phyloP scores from a whole-genome alignment of 2,888 invertebrate species.

The Pseudococcus viburni region DNA sequence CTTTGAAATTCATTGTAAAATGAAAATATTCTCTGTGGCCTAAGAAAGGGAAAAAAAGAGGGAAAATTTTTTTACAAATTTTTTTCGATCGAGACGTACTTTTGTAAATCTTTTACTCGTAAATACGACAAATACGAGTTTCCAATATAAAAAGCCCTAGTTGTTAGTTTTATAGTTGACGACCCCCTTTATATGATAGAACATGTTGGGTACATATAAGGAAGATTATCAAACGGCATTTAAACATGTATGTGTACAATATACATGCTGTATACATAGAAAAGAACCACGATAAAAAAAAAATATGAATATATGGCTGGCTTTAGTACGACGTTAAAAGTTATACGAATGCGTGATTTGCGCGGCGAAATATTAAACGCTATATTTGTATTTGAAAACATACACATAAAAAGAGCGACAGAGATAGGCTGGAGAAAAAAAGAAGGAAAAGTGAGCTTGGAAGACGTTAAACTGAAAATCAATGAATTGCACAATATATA shows the following conservation, averaged over 20 bases:
- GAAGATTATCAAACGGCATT: neutral
- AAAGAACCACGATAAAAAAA: neutral
- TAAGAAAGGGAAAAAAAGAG: neutral
- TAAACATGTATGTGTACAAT: neutral
- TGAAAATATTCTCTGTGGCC: neutral
- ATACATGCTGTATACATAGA: neutral
- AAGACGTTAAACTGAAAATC: constrained; percentile 1
- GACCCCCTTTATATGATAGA: neutral
- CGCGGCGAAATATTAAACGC: constrained; percentile 28
- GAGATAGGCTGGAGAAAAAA: neutral
- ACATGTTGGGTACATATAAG: neutral
- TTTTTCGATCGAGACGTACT: neutral
- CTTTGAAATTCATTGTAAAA: neutral
- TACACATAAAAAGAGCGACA: neutral
- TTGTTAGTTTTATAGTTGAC: constrained; percentile 1
- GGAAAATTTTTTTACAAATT: neutral
- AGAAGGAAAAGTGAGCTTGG: neutral
- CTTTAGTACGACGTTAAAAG: neutral
- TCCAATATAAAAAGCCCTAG: neutral
- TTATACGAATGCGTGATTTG: constrained; percentile 1
- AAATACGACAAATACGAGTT: neutral
- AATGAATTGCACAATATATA: constrained; percentile 12
- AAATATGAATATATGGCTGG: neutral
- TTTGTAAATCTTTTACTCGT: neutral
- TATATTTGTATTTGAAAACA: neutral